Evolutionary conservation across 2,797 vertebrate species (phyloP).

Genomic region (Characodon lateralis): DNA sequence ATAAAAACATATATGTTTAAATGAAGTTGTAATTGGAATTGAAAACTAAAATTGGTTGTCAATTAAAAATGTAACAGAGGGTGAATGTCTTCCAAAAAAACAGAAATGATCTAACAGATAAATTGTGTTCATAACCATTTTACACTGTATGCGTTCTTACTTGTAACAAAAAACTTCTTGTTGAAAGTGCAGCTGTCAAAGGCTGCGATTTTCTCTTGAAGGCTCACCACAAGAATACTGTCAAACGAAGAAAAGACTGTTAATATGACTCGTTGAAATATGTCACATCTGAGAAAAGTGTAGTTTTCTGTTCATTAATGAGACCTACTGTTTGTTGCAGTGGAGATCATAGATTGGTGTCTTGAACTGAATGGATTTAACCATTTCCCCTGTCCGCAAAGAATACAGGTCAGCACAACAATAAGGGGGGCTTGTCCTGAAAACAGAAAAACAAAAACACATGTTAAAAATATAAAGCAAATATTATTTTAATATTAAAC

Average conservation of each 20-base stretch:
- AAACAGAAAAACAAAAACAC: conserved; percentile 18
- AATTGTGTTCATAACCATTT: background rate
- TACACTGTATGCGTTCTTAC: conserved; percentile 75
- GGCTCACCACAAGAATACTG: conserved; percentile 94
- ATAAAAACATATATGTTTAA: background rate
- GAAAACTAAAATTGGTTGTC: too few species aligned
- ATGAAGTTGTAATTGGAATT: background rate
- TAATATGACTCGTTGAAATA: conserved; percentile 10
- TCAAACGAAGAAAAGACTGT: conserved; percentile 26
- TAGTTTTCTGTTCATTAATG: background rate
- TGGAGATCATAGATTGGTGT: conserved; percentile 96
- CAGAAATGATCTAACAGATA: background rate
- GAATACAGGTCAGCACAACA: conserved; percentile 97
- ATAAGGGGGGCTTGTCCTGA: conserved; percentile 92
- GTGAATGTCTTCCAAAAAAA: background rate
- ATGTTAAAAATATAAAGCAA: background rate
- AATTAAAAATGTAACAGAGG: too few species aligned
- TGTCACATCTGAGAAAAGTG: background rate
- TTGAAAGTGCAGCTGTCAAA: conserved; percentile 99
- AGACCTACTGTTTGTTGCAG: conserved; percentile 91
- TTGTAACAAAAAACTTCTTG: conserved; percentile 99
- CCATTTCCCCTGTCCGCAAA: conserved; percentile 94
- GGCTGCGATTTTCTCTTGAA: conserved; percentile 98
- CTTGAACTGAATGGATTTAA: conserved; percentile 99
- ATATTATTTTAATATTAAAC: background rate